These are phyloP conservation scores for Astyanax mexicanus DNA, from an alignment of 2,797 vertebrate genomes.

Conservation along the genomic window DNA sequence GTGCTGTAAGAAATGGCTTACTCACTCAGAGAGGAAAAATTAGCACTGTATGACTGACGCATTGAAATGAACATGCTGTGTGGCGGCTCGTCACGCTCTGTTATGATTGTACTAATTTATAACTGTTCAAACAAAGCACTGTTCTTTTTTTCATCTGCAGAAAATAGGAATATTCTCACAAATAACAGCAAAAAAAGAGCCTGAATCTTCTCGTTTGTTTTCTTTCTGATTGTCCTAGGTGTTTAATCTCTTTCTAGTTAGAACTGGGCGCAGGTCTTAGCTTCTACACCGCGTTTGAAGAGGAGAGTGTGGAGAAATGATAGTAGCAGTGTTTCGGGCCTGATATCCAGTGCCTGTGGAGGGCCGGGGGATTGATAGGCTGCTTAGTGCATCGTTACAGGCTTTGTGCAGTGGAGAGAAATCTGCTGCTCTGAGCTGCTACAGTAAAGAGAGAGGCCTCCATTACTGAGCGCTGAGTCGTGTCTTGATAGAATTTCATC, in stretches of 20 bases:
- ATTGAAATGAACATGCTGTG: neutral
- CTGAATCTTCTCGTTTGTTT: neutral
- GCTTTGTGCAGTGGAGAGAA: constrained; percentile 9
- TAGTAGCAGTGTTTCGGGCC: constrained; percentile 23
- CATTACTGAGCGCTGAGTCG: constrained; percentile 19
- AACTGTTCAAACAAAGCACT: neutral
- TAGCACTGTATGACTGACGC: neutral
- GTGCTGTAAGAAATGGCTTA: neutral
- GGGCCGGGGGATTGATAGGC: constrained; percentile 21
- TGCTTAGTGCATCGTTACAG: constrained; percentile 38
- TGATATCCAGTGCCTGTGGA: constrained; percentile 27
- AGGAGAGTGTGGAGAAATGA: neutral
- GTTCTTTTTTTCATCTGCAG: neutral
- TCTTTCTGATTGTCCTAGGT: neutral
- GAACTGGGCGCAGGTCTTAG: neutral
- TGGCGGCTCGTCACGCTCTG: constrained; percentile 33
- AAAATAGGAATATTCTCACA: constrained; percentile 6
- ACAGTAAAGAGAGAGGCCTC: constrained; percentile 4
- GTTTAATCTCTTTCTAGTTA: neutral
- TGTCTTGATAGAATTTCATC: constrained; percentile 27
- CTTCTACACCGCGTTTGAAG: neutral
- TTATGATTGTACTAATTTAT: constrained; percentile 31
- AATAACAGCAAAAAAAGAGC: neutral
- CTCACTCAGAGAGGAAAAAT: neutral
- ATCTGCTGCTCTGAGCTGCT: neutral